phyloP scores from a whole-genome alignment of 2,888 invertebrate genomes.

The Trachelus troglodyta region DNA sequence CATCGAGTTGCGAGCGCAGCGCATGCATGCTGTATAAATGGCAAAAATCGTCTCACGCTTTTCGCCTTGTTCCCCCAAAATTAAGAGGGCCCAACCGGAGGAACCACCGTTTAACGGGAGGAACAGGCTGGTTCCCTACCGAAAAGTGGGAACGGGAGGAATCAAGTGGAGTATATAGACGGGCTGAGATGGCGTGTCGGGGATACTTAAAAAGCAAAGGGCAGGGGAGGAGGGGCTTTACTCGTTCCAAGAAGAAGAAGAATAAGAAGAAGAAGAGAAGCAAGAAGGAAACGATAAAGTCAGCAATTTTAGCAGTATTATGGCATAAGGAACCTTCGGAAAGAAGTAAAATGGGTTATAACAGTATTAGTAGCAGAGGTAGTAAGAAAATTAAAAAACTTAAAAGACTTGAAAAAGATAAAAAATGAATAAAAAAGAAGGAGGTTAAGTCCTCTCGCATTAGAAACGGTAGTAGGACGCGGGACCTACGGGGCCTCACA shows the following conservation, averaged over 20 bases:
- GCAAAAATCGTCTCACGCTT: neutral
- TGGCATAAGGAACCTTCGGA: too few species aligned
- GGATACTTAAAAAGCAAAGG: slow-evolving; percentile 51
- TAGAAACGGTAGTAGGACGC: slow-evolving; percentile 42
- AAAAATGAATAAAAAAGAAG: too few species aligned
- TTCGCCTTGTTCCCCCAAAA: neutral
- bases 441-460: too few species aligned
- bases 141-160: too few species aligned
- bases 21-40: too few species aligned
- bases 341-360: too few species aligned
- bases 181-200: slow-evolving; percentile 53
- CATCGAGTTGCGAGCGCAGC: too few species aligned
- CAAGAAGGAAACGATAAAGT: too few species aligned
- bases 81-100: neutral
- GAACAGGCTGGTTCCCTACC: too few species aligned
- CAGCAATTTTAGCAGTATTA: too few species aligned
- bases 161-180: too few species aligned
- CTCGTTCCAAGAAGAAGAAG: neutral
- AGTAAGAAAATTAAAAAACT: neutral
- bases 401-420: neutral
- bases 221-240: neutral
- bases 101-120: neutral
- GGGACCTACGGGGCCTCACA: slow-evolving; percentile 1
- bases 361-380: neutral
- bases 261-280: too few species aligned